A percentile compares a stretch with the other conserved stretches of the same genome.
These are phyloP conservation scores for Tautogolabrus adspersus DNA, from an alignment of 2,113 vertebrate genomes.

Conservation along the genomic window DNA sequence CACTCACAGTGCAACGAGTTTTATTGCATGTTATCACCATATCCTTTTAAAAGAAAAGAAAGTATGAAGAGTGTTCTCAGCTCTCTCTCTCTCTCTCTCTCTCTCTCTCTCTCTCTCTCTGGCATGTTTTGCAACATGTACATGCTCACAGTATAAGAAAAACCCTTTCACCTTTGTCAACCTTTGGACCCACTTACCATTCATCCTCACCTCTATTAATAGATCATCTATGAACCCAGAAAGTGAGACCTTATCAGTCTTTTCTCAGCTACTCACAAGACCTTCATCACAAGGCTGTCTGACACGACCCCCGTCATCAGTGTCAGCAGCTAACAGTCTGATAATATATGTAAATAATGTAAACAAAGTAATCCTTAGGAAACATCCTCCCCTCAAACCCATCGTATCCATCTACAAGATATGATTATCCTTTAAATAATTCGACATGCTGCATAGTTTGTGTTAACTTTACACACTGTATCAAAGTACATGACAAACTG, in stretches of 20 bases:
- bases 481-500: no score
- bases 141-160: constrained; percentile 59
- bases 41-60: neutral
- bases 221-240: constrained; percentile 36
- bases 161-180: constrained; percentile 34
- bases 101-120: neutral
- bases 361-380: neutral
- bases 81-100: no score
- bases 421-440: no score
- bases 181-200: constrained; percentile 76
- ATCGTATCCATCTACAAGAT: no score
- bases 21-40: neutral
- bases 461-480: no score
- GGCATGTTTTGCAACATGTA: constrained; percentile 56
- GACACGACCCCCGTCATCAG: neutral
- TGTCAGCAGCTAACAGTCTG: neutral
- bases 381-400: neutral
- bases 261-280: neutral
- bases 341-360: neutral
- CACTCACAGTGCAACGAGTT: constrained; percentile 1
- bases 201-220: constrained; percentile 56
- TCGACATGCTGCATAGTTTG: no score
- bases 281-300: neutral
- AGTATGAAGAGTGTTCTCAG: constrained; percentile 8
- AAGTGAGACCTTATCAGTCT: constrained; percentile 5